phyloP scores from a whole-genome alignment of 2,888 invertebrate genomes.

The Hydropsyche betteni region DNA sequence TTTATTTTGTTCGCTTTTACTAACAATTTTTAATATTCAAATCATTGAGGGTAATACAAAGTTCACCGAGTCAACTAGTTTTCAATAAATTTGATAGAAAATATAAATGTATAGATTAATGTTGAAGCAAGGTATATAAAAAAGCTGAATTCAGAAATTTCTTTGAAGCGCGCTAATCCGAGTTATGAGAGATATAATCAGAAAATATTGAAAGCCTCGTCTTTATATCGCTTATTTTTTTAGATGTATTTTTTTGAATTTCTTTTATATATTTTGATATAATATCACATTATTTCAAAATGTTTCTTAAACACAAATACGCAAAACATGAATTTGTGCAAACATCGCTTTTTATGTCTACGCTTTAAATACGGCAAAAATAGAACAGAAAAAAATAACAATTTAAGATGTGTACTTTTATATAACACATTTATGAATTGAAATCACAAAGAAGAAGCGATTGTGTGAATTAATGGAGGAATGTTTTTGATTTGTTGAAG shows the following conservation, averaged over 20 bases:
- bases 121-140: not conserved
- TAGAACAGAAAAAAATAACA: no score
- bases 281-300: slow-evolving; percentile 4
- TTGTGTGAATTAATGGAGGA: no score
- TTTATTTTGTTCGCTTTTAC: no score
- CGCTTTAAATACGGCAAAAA: not conserved
- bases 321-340: not conserved
- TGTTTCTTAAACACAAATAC: slow-evolving; percentile 7
- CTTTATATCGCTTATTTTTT: not conserved
- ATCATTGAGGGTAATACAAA: no score
- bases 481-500: no score
- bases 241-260: no score
- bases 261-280: no score
- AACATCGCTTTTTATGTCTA: slow-evolving; percentile 2
- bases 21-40: no score
- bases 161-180: slow-evolving; percentile 21
- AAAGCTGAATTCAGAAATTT: slow-evolving; percentile 2
- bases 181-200: not conserved
- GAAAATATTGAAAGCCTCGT: not conserved
- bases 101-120: not conserved
- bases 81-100: not conserved
- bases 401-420: no score
- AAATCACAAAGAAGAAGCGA: no score
- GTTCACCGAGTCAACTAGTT: no score
- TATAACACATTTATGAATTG: no score